Base-by-base conservation (phyloP, 2,113 vertebrate species). In the Phrynocephalus versicolor region DNA sequence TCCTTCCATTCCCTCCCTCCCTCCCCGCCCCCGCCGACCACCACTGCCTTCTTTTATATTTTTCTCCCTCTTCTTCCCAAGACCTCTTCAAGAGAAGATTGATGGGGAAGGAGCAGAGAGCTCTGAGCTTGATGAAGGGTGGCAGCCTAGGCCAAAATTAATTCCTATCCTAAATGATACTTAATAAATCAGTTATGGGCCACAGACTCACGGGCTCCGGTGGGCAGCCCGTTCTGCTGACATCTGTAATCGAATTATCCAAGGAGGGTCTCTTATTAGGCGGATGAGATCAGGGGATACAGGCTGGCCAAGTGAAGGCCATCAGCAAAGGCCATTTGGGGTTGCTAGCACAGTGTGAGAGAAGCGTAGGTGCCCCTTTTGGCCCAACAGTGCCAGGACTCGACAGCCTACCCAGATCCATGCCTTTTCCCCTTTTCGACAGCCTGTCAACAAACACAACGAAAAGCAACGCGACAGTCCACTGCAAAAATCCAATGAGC, bases 101-200 rank as follows among this genome's bases (percentile, higher is more conserved):
- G 88, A 72, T 4, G 0, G 88, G 71, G 41, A 30, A 1, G 18
- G 6, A 45, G 3, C 33, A 71, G 0, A 33, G 60, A 35, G 72
- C 69, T 70, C 62, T 74, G 72, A 84, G 33, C 64, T 76, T 87
- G 72, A 90, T 62, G 79, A 93, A 62, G 70, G 85, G 6, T 72
- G 18, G 57, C 79, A 89, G 55, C 12, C 81, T 9, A 83, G 71
- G n/a, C 35, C 77, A 82, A 81, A 85, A 91, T 85, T 87, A 91
- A 79, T 82, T 51, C 23, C 75, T 21, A 60, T 85, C 86, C 83
- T 80, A 93, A 90, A 85, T 4, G 16, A 87, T 69, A 64, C 25
- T 88, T 87, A 81, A 91, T 92, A 81, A 90, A 85, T 85, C 71
- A 69, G 45, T 23, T 57, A 37, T 25, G 71, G 86, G 88, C 85